Percentiles rank a stretch among this genome's conserved stretches.
Conservation (phyloP, 2,888 invertebrate species). For the Drosophila lacicola region DNA sequence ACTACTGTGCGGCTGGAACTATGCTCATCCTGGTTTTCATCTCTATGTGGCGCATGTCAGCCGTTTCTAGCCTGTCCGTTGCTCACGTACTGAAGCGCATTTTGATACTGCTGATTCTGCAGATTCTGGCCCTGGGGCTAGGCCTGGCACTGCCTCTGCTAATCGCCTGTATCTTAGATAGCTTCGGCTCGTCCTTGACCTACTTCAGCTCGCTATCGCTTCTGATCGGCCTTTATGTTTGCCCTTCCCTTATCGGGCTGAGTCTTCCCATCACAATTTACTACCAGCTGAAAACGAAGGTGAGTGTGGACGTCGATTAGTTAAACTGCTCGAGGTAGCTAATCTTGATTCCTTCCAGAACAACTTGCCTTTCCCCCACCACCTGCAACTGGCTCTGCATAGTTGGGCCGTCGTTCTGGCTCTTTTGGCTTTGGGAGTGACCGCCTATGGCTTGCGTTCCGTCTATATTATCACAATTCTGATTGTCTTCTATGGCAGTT, state of each 20-base stretch:
- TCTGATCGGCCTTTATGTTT: slow-evolving; percentile 83
- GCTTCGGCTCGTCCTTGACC: slow-evolving; percentile 85
- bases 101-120: slow-evolving; percentile 65
- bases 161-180: slow-evolving; percentile 83
- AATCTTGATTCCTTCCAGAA: slow-evolving; percentile 48
- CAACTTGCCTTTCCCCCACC: slow-evolving; percentile 69
- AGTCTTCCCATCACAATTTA: slow-evolving; percentile 69
- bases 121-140: slow-evolving; percentile 74
- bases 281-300: slow-evolving; percentile 72
- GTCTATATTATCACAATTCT: slow-evolving; percentile 78
- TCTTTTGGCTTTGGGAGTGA: slow-evolving; percentile 65
- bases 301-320: slow-evolving; percentile 41
- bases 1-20: slow-evolving; percentile 81
- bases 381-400: slow-evolving; percentile 80
- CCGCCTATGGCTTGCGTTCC: slow-evolving; percentile 73
- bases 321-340: background rate
- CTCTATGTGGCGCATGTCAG: slow-evolving; percentile 76
- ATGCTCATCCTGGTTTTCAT: slow-evolving; percentile 77
- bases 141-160: slow-evolving; percentile 80
- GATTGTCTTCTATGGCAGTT: slow-evolving; percentile 74
- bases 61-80: slow-evolving; percentile 43
- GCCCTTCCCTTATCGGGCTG: slow-evolving; percentile 82
- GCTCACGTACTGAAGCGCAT: slow-evolving; percentile 60
- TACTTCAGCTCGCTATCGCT: slow-evolving; percentile 87
- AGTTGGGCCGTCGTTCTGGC: slow-evolving; percentile 77